Evolutionary conservation across 37 sponge, comb jelly and placozoan species (phyloP), one percentile per base, ranked within the genome.

Genomic region (Cladorhizidae sp.): DNA sequence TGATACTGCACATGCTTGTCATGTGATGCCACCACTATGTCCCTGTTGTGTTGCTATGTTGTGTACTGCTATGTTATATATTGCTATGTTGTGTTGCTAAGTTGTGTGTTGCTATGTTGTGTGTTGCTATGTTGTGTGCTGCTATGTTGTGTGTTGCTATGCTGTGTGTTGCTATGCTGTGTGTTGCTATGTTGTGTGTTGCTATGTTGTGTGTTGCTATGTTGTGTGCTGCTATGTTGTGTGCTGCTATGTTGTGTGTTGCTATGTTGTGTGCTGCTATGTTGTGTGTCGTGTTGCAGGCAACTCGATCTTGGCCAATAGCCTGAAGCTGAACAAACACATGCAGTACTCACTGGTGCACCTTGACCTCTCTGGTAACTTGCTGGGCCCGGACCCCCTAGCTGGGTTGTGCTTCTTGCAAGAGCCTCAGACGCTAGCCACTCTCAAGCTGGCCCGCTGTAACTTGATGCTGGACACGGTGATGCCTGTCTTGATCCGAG

Each of bases 361-460:
- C 83, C 67, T 93, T 57, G 89, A 93, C 75, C 79, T 88, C 37
- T 88, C 89, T 0, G 50, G 58, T 0, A 93, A 93, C 57, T 79
- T 84, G 11, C 74, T 80, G 12, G 89, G 93, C 3, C 89, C 93
- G 3, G 93, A 93, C 43, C 77, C 82, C 6, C 85, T 81, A 72
- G 93, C 75, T 0, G 72, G 86, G 6, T 70, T 93, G n/a, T 76
- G 72, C 26, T 93, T 93, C 62, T 38, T 93, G 2, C 80, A 88
- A 29, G 93, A 93, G 41, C 83, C 89, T 15, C 80, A 93, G 7
- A 76, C 83, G n/a, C 42, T 93, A 5, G 69, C 89, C 40, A 77
- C 74, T 0, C 82, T 93, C 62, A 85, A 88, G 56, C 83, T 93
- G 41, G 76, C 89, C 49, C 73, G 70, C 15, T 88, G 89, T 65